These are phyloP conservation scores for Mola mola DNA, from an alignment of 2,113 vertebrate species.

Conservation along the genomic window DNA sequence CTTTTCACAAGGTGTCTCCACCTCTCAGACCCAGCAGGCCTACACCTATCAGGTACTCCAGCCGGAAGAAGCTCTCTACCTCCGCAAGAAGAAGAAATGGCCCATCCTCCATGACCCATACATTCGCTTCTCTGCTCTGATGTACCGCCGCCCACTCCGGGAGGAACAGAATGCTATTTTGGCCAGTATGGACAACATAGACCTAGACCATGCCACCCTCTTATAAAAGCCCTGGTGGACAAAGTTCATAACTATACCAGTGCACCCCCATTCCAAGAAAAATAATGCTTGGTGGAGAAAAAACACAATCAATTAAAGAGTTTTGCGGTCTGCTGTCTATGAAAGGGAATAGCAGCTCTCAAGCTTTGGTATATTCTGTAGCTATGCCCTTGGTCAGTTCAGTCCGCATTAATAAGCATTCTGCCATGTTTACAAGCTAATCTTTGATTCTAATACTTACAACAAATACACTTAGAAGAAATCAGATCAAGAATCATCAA, in stretches of 20 bases:
- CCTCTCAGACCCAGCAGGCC: constrained; percentile 98
- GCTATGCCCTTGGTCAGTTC: constrained; percentile 38
- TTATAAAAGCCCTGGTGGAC: constrained; percentile 56
- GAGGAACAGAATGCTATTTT: constrained; percentile 98
- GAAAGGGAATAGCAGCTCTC: constrained; percentile 35
- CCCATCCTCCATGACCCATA: constrained; percentile 93
- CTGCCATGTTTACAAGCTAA: constrained; percentile 8
- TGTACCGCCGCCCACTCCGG: constrained; percentile 88
- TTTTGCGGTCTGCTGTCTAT: constrained; percentile 19
- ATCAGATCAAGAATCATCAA: no score
- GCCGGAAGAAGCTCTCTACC: constrained; percentile 98
- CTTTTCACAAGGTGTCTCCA: constrained; percentile 86
- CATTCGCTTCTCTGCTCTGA: constrained; percentile 91
- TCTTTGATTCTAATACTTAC: not conserved
- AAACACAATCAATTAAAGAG: constrained; percentile 29
- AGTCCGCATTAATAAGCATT: constrained; percentile 34
- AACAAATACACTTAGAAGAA: no score
- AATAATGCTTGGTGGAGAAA: constrained; percentile 5
- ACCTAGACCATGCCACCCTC: constrained; percentile 86
- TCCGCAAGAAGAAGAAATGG: constrained; percentile 96
- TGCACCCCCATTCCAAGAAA: constrained; percentile 29
- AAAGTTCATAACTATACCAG: constrained; percentile 43
- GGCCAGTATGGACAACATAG: constrained; percentile 93
- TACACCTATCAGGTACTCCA: constrained; percentile 97
- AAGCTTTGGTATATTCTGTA: constrained; percentile 20